Evolutionary conservation across 2,888 invertebrate genomes (phyloP).

Genomic region (Caenorhabditis sp.): DNA sequence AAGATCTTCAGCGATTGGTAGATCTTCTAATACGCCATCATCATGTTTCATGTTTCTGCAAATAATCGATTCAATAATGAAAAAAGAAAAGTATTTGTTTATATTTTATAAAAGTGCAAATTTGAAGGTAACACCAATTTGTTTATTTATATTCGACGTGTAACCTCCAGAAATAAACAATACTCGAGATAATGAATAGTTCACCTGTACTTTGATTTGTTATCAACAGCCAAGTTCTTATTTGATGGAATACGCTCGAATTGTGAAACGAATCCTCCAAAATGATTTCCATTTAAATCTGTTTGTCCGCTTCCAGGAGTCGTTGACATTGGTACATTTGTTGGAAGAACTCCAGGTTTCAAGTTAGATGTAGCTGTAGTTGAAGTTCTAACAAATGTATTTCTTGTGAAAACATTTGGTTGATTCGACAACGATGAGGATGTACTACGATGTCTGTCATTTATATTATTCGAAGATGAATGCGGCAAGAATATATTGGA

Average conservation of each 20-base stretch:
- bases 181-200: not conserved
- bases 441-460: constrained; percentile 11
- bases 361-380: not conserved
- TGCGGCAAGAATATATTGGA: not conserved
- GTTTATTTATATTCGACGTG: not conserved
- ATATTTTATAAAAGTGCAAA: not conserved
- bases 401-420: constrained; percentile 23
- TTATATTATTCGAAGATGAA: not conserved
- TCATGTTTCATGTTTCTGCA: not conserved
- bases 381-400: constrained; percentile 21
- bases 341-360: not conserved
- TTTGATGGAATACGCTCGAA: constrained; percentile 19
- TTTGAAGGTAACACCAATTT: too few relatives aligned
- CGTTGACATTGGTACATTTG: constrained; percentile 10
- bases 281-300: not conserved
- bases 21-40: too few relatives aligned
- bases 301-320: not conserved
- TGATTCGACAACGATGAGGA: constrained; percentile 18
- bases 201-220: not conserved
- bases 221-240: not conserved
- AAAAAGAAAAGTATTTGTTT: not conserved
- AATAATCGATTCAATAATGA: not conserved
- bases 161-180: constrained; percentile 1
- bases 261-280: constrained; percentile 12
- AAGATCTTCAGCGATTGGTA: too few relatives aligned